Conservation (phyloP, 2,888 invertebrate genomes). For the Ischnura elegans region DNA sequence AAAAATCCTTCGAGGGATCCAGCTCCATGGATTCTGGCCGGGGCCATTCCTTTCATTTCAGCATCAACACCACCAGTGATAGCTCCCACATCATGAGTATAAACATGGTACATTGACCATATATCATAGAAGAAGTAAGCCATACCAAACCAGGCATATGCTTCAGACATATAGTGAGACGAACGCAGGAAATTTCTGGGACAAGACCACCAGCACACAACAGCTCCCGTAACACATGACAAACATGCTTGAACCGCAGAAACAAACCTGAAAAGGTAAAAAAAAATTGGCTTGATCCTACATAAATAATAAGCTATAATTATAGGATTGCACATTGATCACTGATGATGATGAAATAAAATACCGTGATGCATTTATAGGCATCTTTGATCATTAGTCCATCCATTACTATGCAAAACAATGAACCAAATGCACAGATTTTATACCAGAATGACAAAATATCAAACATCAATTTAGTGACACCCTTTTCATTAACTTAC, state of each 20-base stretch:
- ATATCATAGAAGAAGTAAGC: conserved; percentile 90
- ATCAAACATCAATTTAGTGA: no score
- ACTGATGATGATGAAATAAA: no score
- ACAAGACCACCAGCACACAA: conserved; percentile 85
- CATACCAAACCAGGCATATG: conserved; percentile 89
- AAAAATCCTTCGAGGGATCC: conserved; percentile 70
- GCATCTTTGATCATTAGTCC: no score
- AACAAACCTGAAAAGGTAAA: conserved; percentile 81
- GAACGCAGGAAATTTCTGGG: conserved; percentile 84
- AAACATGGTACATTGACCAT: conserved; percentile 88
- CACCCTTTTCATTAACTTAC: conserved; percentile 78
- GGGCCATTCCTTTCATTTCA: conserved; percentile 48
- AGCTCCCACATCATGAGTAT: conserved; percentile 64
- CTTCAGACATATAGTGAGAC: conserved; percentile 86
- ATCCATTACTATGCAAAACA: background rate
- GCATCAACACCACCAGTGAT: conserved; percentile 39
- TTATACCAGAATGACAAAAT: no score
- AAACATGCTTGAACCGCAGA: conserved; percentile 86
- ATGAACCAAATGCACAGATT: background rate
- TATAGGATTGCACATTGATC: no score
- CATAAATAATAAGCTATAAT: no score
- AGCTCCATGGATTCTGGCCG: conserved; percentile 34
- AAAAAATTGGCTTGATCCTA: no score
- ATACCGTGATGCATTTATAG: no score
- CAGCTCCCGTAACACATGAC: conserved; percentile 84